Evolutionary conservation across 1,140 invertebrate species (phyloP).

Genomic region (Drosophila repletoides): DNA sequence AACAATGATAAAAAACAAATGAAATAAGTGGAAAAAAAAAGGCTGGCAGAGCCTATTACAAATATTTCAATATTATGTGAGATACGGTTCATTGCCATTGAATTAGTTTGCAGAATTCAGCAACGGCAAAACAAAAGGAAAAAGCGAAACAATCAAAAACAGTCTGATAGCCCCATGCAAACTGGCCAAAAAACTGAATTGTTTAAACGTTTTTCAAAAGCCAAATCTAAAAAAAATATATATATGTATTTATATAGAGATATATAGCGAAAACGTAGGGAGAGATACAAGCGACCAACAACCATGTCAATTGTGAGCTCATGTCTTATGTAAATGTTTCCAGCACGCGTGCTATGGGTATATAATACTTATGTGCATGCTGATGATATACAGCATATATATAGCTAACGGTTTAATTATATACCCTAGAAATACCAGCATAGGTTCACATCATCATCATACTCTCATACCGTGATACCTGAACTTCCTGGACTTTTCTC

Average conservation of each 20-base stretch:
- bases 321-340: constrained; percentile 47
- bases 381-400: neutral
- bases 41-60: constrained; percentile 52
- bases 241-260: too few relatives aligned
- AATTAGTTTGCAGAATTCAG: constrained; percentile 64
- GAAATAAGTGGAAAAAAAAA: constrained; percentile 40
- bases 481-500: too few relatives aligned
- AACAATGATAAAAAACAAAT: constrained; percentile 16
- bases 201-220: constrained; percentile 52
- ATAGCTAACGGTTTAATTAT: constrained; percentile 19
- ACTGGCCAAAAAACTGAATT: constrained; percentile 18
- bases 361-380: constrained; percentile 15
- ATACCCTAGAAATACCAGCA: too few relatives aligned
- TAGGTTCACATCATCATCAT: too few relatives aligned
- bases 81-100: constrained; percentile 70
- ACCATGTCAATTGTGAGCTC: constrained; percentile 44
- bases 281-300: constrained; percentile 34
- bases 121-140: constrained; percentile 7
- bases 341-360: constrained; percentile 46
- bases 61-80: constrained; percentile 41
- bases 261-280: constrained; percentile 20
- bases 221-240: constrained; percentile 29
- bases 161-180: constrained; percentile 18
- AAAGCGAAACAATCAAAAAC: constrained; percentile 6
- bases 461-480: too few relatives aligned